Evolutionary conservation across 2,113 vertebrate species (phyloP), one percentile per base, ranked within the genome.

Genomic region (Sebastes schlegelii): DNA sequence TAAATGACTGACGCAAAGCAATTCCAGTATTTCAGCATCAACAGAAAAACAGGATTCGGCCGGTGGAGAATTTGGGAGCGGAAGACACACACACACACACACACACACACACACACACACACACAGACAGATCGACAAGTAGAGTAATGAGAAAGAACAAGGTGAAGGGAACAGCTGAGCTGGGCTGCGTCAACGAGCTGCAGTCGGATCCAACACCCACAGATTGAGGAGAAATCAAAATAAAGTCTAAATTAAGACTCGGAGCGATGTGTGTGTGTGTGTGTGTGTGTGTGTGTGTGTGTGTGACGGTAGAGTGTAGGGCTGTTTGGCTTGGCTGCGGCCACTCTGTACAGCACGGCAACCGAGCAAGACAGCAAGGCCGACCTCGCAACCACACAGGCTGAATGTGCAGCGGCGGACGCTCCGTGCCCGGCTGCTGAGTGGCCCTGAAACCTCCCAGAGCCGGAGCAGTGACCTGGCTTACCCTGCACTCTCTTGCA

Each of bases 251-350:
- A 90, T 86, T 89, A 89, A 89, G 91, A 86, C 77, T 51, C 8
- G 0, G 74, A 83, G 72, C 13, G 1, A 8, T 54, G 52, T 54
- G 71, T 79, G 79, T 82, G 60, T 76, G 81, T 77, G 66, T 68
- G 77, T 80, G 77, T 77, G 79, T 82, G 77, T 73, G 58, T 72
- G 67, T 78, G 72, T 73, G 61, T 72, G 64, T 58, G 88, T 57
- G 61, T 61, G 68, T 26, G 80, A 71, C 34, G 19, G 80, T 54
- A 3, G 66, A 70, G 79, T 67, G 48, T 21, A 43, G 49, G 43
- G 54, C 72, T 93, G 89, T 92, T 93, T 94, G 80, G 88, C 19
- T 94, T 94, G 93, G 93, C 92, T 49, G 45, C 4, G 61, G 57
- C 40, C 26, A 2, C 66, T 61, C 86, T 61, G 55, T 46, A 34